A percentile compares a stretch with the other conserved stretches of the same genome.
phyloP scores from a whole-genome alignment of 2,113 vertebrate genomes.

The Pan troglodytes region DNA sequence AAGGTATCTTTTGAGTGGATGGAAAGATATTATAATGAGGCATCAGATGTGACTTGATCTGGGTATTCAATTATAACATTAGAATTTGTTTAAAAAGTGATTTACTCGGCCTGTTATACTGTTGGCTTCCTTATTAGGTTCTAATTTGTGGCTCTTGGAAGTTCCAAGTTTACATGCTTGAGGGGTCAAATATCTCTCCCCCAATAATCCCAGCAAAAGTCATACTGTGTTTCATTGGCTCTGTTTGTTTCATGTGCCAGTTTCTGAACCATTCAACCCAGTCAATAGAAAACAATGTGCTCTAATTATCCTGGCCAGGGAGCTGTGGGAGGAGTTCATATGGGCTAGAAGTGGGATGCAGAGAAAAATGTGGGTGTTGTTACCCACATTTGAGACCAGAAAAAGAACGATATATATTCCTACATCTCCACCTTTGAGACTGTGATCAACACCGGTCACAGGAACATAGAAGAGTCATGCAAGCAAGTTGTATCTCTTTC shows the following conservation, averaged over 20 bases:
- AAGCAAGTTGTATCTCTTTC: not conserved
- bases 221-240: fast-evolving
- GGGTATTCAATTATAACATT: not conserved
- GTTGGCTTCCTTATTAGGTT: not conserved
- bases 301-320: not conserved
- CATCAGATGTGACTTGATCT: not conserved
- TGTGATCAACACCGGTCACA: fast-evolving
- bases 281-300: not conserved
- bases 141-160: not conserved
- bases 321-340: not conserved
- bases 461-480: too few relatives aligned
- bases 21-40: not conserved
- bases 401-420: not conserved
- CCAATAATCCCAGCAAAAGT: not conserved
- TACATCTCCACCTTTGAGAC: not conserved
- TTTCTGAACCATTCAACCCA: not conserved
- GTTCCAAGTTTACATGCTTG: not conserved
- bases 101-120: not conserved
- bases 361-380: not conserved
- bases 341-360: not conserved
- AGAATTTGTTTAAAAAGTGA: not conserved
- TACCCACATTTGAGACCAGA: too few relatives aligned
- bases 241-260: not conserved
- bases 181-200: not conserved
- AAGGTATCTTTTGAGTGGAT: not conserved